phyloP scores from a whole-genome alignment of 1,140 invertebrate species.

The Drosophila aff. region DNA sequence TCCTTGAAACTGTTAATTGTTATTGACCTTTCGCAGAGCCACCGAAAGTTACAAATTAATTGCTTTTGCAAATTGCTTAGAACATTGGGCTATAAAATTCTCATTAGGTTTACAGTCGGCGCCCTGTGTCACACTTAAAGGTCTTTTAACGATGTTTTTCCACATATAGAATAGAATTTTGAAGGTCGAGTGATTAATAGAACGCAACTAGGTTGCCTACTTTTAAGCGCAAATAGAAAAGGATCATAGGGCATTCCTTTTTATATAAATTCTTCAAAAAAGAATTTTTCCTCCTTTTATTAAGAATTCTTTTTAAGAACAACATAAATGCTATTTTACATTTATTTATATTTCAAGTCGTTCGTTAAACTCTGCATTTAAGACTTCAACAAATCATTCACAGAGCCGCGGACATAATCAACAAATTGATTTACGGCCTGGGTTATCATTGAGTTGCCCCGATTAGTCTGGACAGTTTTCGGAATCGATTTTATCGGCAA shows the following conservation, averaged over 20 bases:
- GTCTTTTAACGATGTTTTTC: constrained; percentile 28
- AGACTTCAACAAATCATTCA: constrained; percentile 13
- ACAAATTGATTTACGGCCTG: constrained; percentile 25
- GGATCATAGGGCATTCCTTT: too few relatives aligned
- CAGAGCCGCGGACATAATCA: constrained; percentile 1
- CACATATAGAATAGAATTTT: not conserved
- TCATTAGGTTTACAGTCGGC: constrained; percentile 40
- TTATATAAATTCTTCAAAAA: not conserved
- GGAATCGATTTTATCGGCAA: constrained; percentile 25
- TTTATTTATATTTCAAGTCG: not conserved
- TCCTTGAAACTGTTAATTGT: constrained; percentile 43
- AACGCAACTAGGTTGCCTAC: constrained; percentile 23
- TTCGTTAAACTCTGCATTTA: constrained; percentile 28
- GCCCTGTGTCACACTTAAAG: constrained; percentile 23
- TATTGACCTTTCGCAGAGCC: constrained; percentile 59
- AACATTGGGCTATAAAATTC: constrained; percentile 55
- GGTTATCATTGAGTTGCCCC: constrained; percentile 17
- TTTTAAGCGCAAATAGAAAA: constrained; percentile 21
- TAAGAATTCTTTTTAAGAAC: not conserved
- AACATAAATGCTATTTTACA: too few relatives aligned
- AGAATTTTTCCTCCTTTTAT: not conserved
- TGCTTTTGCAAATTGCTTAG: constrained; percentile 50
- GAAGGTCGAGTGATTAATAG: not conserved
- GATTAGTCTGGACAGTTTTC: constrained; percentile 9
- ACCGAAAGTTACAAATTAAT: constrained; percentile 43